Evolutionary conservation across 2,888 invertebrate genomes (phyloP), one percentile per base, ranked within the genome.

Genomic region (Nephrocerus scutellatus): DNA sequence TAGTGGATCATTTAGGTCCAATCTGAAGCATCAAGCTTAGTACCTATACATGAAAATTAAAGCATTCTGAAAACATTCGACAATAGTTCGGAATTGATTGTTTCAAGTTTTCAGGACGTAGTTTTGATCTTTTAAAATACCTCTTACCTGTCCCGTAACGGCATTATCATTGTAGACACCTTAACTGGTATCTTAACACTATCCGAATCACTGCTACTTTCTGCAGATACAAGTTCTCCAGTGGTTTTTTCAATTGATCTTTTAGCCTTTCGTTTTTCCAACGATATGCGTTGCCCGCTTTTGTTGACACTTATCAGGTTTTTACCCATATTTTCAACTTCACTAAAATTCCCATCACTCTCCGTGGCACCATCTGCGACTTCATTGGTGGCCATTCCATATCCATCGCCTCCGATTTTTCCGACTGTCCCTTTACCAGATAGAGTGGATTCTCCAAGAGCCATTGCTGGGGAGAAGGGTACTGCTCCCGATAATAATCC

Each of bases 191-290:
- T 81, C 52, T 77, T 71, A 30, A 76, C 66, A 56, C 79, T 75
- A 57, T 85, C 84, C 2, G 84, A 83, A 57, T 85, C 84, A 10
- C 85, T 85, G 61, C 83, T 84, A 54, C 76, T 62, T 41, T 62
- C 62, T n/a, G n/a, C n/a, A n/a, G n/a, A n/a, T n/a, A n/a, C n/a
- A n/a, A n/a, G n/a, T n/a, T n/a, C n/a, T n/a, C n/a, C n/a, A n/a
- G n/a, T n/a, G n/a, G n/a, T n/a, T n/a, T n/a, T n/a, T n/a, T n/a
- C n/a, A n/a, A n/a, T n/a, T n/a, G 58, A 59, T 48, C 66, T 57
- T 50, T 66, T 67, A 53, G 60, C 63, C 54, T 63, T 66, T 53
- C 63, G 62, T 47, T 60, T 57, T 45, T 61, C 59, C 42, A 36
- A 50, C 30, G 42, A 20, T 14, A 20, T n/a, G n/a, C n/a, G n/a